These are phyloP conservation scores for Ctenodactylus gundi DNA, from an alignment of 2,113 vertebrate genomes.

Conservation along the genomic window DNA sequence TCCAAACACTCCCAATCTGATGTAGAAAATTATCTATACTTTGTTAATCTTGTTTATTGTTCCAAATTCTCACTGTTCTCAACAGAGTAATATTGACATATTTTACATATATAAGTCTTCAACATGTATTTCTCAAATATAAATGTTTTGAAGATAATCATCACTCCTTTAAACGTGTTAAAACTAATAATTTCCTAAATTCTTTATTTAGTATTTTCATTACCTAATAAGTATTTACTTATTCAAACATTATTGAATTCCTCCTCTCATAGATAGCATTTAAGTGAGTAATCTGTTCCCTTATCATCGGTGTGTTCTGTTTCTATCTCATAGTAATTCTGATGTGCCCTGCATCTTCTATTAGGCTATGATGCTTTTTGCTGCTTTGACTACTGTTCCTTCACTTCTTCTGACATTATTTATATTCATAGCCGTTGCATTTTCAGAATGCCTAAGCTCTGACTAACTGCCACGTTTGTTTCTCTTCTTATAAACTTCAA, in stretches of 20 bases:
- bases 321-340: background rate
- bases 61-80: background rate
- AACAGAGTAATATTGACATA: background rate
- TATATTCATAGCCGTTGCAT: background rate
- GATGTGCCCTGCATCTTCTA: background rate
- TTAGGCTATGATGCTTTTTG: background rate
- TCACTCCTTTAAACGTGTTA: background rate
- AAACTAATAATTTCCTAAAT: background rate
- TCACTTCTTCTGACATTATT: background rate
- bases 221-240: background rate
- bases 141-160: background rate
- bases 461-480: background rate
- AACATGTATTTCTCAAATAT: background rate
- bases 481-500: background rate
- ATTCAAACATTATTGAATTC: background rate
- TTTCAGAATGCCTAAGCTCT: background rate
- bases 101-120: background rate
- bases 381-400: background rate
- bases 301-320: background rate
- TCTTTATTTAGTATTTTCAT: background rate
- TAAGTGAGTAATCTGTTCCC: background rate
- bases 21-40: background rate
- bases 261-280: background rate
- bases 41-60: background rate
- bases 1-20: background rate